Evolutionary conservation across 1,140 invertebrate genomes (phyloP).

Genomic region (Luehdorfia chinensis): DNA sequence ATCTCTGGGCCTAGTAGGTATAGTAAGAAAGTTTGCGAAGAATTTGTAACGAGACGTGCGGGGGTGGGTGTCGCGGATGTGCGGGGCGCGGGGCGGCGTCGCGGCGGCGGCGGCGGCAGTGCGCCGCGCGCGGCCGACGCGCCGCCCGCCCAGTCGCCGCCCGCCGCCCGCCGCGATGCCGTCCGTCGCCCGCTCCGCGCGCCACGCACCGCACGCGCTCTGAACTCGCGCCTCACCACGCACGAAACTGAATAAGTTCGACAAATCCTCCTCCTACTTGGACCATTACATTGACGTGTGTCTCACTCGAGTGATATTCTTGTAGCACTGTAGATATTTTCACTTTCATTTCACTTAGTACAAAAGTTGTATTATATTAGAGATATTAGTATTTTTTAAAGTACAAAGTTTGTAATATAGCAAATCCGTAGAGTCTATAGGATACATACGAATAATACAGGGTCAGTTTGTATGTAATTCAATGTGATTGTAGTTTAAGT

Average conservation of each 20-base stretch:
- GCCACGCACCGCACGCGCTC: constrained; percentile 29
- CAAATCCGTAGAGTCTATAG: constrained; percentile 66
- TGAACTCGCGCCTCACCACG: constrained; percentile 39
- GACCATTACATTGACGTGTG: constrained; percentile 72
- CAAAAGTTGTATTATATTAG: constrained; percentile 68
- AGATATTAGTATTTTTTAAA: constrained; percentile 71
- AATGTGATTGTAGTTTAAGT: constrained; percentile 76
- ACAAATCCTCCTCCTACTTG: constrained; percentile 74
- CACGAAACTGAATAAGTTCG: constrained; percentile 75
- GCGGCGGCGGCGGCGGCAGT: constrained; percentile 59
- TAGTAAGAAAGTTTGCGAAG: background rate
- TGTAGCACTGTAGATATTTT: constrained; percentile 39
- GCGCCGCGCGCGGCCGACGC: constrained; percentile 58
- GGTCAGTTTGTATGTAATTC: constrained; percentile 75
- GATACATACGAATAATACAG: constrained; percentile 72
- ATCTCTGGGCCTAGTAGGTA: too few relatives aligned
- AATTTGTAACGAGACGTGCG: too few relatives aligned
- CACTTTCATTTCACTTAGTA: constrained; percentile 60
- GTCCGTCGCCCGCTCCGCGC: constrained; percentile 32
- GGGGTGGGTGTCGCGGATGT: constrained; percentile 32
- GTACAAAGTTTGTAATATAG: constrained; percentile 73
- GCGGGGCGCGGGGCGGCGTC: constrained; percentile 49
- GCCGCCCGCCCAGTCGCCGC: constrained; percentile 32
- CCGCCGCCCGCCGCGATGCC: constrained; percentile 60
- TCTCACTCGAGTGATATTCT: constrained; percentile 34